Base-by-base conservation (phyloP, 2,797 vertebrate genomes). In the Apogon talboti region DNA sequence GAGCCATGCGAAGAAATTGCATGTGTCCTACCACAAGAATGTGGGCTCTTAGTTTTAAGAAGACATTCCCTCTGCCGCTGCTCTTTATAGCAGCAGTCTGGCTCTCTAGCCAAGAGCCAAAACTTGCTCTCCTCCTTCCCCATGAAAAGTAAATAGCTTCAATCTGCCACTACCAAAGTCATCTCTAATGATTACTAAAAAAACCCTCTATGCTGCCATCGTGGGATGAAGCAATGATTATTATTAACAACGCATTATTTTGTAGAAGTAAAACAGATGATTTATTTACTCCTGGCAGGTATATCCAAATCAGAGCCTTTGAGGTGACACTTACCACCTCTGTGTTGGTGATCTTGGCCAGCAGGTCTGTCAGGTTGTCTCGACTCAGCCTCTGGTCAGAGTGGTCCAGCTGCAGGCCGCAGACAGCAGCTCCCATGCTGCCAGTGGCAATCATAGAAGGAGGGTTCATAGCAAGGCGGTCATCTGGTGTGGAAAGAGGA, bases 391-490 rank as follows among this genome's bases (percentile, higher is more conserved):
- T 86, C 74, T 88, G 92, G 88, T 96, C 94, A 1, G 80, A 87
- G 60, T 93, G 92, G 81, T 96, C 94, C 37, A 97, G 92, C 93
- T 97, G 95, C 55, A 99, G 95, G 84, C 97, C 96, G 41, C 96
- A 96, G 86, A 98, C 91, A 47, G 97, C 97, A 0, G 97, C 97
- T 60, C 95, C 96, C 90, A 98, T 95, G 49, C 97, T 98, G 91
- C 96, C 96, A 8, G 95, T 95, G 81, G 97, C 97, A 28, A 99
- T 98, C 98, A 99, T 98, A 58, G 98, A 99, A 0, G 98, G 97
- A 18, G 96, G 96, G 86, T 96, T 97, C 95, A 97, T 96, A 85
- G 96, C 95, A 37, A 99, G 98, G 86, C 95, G 95, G 87, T 98
- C 98, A 87, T 99, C 98, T 99, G 93, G 47, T 21, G 72, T 81